phyloP scores from a whole-genome alignment of 2,797 vertebrate species.

The Kryptolebias ocellatus region DNA sequence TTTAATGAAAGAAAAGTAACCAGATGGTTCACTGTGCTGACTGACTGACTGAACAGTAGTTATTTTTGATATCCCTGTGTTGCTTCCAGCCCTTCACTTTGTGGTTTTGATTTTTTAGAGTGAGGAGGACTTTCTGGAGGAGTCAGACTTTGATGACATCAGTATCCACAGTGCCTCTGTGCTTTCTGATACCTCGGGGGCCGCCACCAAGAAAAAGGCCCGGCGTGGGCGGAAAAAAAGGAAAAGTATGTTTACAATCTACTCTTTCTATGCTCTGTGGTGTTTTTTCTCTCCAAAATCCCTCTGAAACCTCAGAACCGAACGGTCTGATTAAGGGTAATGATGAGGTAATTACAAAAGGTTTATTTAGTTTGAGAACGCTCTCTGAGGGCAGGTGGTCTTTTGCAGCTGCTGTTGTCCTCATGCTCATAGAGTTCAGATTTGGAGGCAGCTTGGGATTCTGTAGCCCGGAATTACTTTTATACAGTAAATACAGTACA shows the following conservation, averaged over 20 bases:
- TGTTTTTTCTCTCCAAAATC: slow-evolving; percentile 37
- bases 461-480: not conserved
- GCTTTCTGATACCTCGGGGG: slow-evolving; percentile 89
- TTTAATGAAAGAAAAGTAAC: slow-evolving; percentile 31
- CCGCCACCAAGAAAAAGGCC: slow-evolving; percentile 89
- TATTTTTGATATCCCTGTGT: slow-evolving; percentile 9
- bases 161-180: slow-evolving; percentile 96
- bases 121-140: slow-evolving; percentile 95
- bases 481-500: not conserved
- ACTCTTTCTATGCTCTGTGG: slow-evolving; percentile 15
- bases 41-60: not conserved
- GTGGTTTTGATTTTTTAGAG: slow-evolving; percentile 81
- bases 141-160: slow-evolving; percentile 95
- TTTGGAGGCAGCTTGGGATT: not conserved
- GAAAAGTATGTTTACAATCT: slow-evolving; percentile 83
- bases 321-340: slow-evolving; percentile 49
- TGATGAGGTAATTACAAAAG: slow-evolving; percentile 20
- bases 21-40: slow-evolving; percentile 6
- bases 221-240: slow-evolving; percentile 92
- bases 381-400: slow-evolving; percentile 24
- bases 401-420: slow-evolving; percentile 7
- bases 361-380: slow-evolving; percentile 40
- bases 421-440: not conserved
- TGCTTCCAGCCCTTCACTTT: slow-evolving; percentile 35
- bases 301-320: slow-evolving; percentile 36